Evolutionary conservation across 2,113 vertebrate genomes (phyloP).

Genomic region (Ophiodon elongatus): DNA sequence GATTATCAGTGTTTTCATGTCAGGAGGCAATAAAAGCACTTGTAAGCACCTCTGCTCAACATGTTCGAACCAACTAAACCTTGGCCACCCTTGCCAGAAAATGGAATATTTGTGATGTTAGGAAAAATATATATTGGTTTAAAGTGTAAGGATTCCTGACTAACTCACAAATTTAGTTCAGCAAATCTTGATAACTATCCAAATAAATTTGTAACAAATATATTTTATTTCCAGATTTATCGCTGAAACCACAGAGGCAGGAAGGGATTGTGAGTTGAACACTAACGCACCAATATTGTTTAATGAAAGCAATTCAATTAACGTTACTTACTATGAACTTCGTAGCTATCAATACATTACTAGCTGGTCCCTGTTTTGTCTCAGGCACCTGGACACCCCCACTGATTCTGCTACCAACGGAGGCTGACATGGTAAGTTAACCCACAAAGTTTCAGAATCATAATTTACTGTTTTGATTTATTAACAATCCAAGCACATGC

Average conservation of each 20-base stretch:
- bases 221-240: conserved; percentile 53
- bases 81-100: background rate
- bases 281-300: background rate
- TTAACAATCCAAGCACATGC: background rate
- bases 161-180: background rate
- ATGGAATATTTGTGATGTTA: background rate
- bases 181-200: background rate
- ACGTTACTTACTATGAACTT: background rate
- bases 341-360: background rate
- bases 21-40: background rate
- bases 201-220: background rate
- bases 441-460: background rate
- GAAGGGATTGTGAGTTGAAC: conserved; percentile 69
- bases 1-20: conserved; percentile 1
- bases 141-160: background rate
- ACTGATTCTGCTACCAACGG: conserved; percentile 56
- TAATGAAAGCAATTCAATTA: background rate
- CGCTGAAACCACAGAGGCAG: conserved; percentile 42
- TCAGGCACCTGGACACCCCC: conserved; percentile 74
- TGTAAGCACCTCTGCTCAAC: background rate
- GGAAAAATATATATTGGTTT: background rate
- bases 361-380: conserved; percentile 2
- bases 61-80: background rate
- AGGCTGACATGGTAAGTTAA: conserved; percentile 34
- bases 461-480: background rate